phyloP scores from a whole-genome alignment of 2,113 vertebrate genomes.

The Alexandromys fortis region DNA sequence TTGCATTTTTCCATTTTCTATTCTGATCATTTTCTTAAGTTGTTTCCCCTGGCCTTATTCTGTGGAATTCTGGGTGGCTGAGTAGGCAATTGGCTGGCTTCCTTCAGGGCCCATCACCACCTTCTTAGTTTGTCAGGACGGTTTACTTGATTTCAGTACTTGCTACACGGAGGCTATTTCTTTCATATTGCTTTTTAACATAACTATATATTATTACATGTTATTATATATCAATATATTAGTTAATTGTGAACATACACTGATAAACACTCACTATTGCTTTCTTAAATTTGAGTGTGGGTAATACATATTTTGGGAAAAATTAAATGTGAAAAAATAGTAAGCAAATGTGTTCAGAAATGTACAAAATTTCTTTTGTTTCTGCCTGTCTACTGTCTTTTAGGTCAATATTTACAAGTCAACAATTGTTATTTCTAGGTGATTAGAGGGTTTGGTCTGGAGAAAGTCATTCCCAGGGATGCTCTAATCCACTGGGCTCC shows the following conservation, averaged over 20 bases:
- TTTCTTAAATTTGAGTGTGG: background rate
- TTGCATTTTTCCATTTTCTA: background rate
- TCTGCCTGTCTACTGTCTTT: background rate
- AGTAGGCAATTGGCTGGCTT: background rate
- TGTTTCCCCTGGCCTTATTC: background rate
- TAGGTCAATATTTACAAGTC: conserved; percentile 31
- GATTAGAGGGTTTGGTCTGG: background rate
- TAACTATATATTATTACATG: background rate
- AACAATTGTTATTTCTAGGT: conserved; percentile 22
- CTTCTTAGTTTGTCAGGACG: background rate
- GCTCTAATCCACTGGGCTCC: background rate
- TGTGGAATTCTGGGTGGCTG: background rate
- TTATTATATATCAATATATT: background rate
- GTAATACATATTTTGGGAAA: background rate
- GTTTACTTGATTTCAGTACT: background rate
- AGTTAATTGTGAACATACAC: background rate
- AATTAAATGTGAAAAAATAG: conserved; percentile 15
- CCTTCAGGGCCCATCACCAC: background rate
- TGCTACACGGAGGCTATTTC: background rate
- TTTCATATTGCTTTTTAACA: background rate
- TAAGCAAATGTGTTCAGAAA: conserved; percentile 47
- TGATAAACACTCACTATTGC: background rate
- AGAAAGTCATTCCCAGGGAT: conserved; percentile 29
- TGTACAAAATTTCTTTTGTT: background rate
- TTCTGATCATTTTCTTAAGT: background rate